phyloP scores from a whole-genome alignment of 2,888 invertebrate species.

The Nymphalis polychloros region DNA sequence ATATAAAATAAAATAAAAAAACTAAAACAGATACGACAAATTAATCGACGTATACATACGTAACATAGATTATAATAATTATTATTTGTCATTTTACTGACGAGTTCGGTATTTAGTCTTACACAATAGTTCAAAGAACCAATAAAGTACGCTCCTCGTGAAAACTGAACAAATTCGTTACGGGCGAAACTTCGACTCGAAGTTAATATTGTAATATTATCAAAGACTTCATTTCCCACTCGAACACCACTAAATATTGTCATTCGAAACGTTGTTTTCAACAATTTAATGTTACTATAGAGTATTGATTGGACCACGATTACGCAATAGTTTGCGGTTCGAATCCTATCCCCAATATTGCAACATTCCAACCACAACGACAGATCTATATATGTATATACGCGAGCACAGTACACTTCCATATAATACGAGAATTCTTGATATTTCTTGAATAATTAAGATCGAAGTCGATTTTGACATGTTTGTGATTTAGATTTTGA shows the following conservation, averaged over 20 bases:
- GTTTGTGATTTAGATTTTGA: too few relatives aligned
- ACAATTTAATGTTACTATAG: conserved; percentile 29
- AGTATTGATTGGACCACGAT: conserved; percentile 29
- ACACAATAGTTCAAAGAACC: too few relatives aligned
- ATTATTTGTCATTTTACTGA: too few relatives aligned
- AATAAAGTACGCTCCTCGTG: not conserved
- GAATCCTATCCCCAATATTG: conserved; percentile 31
- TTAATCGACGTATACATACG: too few relatives aligned
- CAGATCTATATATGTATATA: conserved; percentile 13
- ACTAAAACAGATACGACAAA: too few relatives aligned
- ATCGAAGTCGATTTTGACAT: too few relatives aligned
- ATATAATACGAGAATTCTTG: too few relatives aligned
- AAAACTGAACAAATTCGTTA: not conserved
- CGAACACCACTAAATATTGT: conserved; percentile 20
- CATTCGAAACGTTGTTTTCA: conserved; percentile 22
- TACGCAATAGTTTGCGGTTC: conserved; percentile 29
- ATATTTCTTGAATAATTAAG: too few relatives aligned
- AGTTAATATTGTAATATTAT: not conserved
- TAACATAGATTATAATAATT: too few relatives aligned
- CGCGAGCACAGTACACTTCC: not conserved
- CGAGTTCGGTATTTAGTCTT: too few relatives aligned
- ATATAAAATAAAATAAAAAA: too few relatives aligned
- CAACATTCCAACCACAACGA: conserved; percentile 32
- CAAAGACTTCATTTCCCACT: conserved; percentile 5
- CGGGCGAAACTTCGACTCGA: not conserved